These are phyloP conservation scores for Halictus ligatus DNA, from an alignment of 2,888 invertebrate species.

Conservation along the genomic window DNA sequence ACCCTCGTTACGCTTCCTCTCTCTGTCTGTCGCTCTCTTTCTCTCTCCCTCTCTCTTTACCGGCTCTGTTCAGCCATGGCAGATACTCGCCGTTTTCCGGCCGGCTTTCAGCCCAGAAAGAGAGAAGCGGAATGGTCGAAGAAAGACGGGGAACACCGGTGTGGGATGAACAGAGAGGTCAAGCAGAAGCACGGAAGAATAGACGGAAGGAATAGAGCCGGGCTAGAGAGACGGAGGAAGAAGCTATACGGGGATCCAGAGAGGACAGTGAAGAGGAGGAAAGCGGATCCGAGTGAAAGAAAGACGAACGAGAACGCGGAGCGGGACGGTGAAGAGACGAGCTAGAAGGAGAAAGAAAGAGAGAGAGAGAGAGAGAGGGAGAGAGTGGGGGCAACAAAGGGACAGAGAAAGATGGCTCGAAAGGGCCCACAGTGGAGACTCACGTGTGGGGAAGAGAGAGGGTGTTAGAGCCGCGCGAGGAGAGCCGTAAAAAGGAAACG, in stretches of 20 bases:
- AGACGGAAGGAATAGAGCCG: slow-evolving; percentile 27
- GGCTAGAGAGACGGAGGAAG: slow-evolving; percentile 20
- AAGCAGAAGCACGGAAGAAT: slow-evolving; percentile 47
- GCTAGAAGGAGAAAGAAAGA: neutral
- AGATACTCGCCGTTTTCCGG: slow-evolving; percentile 53
- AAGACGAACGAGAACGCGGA: neutral
- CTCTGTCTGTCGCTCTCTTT: slow-evolving; percentile 17
- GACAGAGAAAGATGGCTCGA: slow-evolving; percentile 28
- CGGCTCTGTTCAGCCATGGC: slow-evolving; percentile 24
- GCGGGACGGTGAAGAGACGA: slow-evolving; percentile 11
- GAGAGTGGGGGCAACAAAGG: slow-evolving; percentile 32
- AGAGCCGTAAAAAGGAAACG: slow-evolving; percentile 5
- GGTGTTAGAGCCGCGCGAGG: slow-evolving; percentile 17
- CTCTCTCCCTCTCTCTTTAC: neutral
- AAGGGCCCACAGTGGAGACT: slow-evolving; percentile 10
- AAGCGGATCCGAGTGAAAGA: slow-evolving; percentile 3
- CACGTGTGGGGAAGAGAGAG: neutral
- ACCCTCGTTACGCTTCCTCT: slow-evolving; percentile 58
- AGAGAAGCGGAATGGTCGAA: neutral
- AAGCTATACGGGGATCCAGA: slow-evolving; percentile 25
- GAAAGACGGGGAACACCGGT: neutral
- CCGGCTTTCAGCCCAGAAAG: neutral
- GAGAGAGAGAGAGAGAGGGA: slow-evolving; percentile 19
- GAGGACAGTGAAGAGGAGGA: slow-evolving; percentile 24
- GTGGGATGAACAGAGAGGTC: slow-evolving; percentile 36